Evolutionary conservation across 2,797 vertebrate genomes (phyloP).

Genomic region (Coilia nasus): DNA sequence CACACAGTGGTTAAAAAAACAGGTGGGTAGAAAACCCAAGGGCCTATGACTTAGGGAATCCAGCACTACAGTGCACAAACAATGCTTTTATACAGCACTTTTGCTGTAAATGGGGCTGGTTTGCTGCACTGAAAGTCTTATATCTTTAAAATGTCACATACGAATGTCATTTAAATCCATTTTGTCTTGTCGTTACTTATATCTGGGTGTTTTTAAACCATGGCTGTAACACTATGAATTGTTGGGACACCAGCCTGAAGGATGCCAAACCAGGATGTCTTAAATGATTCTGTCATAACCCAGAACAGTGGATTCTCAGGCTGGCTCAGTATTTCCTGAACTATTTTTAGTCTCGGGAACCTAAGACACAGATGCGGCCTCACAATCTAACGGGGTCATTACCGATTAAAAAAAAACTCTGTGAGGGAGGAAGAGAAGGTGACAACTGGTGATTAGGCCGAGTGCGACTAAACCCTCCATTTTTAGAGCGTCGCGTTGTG

Average conservation of each 20-base stretch:
- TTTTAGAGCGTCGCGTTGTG: not conserved
- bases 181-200: not conserved
- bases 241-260: not conserved
- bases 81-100: no score
- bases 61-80: no score
- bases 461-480: not conserved
- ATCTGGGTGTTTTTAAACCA: not conserved
- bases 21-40: no score
- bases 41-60: no score
- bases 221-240: not conserved
- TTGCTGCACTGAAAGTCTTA: no score
- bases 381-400: not conserved
- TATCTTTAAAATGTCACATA: no score
- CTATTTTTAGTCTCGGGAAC: not conserved
- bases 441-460: not conserved
- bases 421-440: not conserved
- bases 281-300: not conserved
- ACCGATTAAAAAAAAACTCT: not conserved
- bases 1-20: no score
- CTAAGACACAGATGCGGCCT: not conserved
- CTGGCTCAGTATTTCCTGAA: not conserved
- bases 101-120: no score
- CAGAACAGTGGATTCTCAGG: not conserved
- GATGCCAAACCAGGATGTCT: not conserved
- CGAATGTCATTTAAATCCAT: not conserved